Percentiles rank a stretch among this genome's conserved stretches.
Conservation (phyloP, 2,113 vertebrate genomes). For the Delphinus delphis region DNA sequence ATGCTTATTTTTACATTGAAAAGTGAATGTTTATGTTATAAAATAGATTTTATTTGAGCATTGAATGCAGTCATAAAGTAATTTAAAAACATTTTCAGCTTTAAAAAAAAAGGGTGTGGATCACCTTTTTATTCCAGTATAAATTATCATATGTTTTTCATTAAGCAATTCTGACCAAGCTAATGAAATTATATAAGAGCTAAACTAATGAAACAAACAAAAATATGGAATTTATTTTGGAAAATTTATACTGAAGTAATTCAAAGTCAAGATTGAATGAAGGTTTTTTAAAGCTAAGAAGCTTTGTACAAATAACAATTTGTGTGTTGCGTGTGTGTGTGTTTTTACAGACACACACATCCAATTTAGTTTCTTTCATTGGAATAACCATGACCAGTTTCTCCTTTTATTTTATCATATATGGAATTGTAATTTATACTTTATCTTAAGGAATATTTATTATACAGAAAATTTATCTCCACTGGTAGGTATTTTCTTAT, state of each 20-base stretch:
- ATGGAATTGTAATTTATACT: neutral
- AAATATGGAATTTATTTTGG: slow-evolving; percentile 23
- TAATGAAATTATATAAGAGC: slow-evolving; percentile 22
- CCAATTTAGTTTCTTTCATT: slow-evolving; percentile 43
- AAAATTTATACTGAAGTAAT: slow-evolving; percentile 37
- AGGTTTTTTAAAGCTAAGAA: neutral
- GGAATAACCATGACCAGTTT: neutral
- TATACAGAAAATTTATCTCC: slow-evolving; percentile 5
- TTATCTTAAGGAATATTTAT: neutral
- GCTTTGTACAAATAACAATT: neutral
- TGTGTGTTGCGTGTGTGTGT: neutral
- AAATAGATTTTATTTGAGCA: slow-evolving; percentile 28
- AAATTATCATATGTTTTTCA: slow-evolving; percentile 28
- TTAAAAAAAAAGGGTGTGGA: neutral
- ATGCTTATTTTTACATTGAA: slow-evolving; percentile 11
- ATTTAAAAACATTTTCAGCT: slow-evolving; percentile 18
- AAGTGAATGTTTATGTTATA: neutral
- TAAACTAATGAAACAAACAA: neutral
- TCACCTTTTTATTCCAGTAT: neutral
- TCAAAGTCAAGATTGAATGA: neutral
- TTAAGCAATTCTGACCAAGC: neutral
- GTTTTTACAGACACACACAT: neutral
- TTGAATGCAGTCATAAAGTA: neutral
- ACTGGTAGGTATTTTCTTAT: neutral
- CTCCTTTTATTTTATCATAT: neutral